These are phyloP conservation scores for Sanderia malayensis DNA, from an alignment of 30 jellyfish, hydroid and myxozoan species.

Conservation along the genomic window DNA sequence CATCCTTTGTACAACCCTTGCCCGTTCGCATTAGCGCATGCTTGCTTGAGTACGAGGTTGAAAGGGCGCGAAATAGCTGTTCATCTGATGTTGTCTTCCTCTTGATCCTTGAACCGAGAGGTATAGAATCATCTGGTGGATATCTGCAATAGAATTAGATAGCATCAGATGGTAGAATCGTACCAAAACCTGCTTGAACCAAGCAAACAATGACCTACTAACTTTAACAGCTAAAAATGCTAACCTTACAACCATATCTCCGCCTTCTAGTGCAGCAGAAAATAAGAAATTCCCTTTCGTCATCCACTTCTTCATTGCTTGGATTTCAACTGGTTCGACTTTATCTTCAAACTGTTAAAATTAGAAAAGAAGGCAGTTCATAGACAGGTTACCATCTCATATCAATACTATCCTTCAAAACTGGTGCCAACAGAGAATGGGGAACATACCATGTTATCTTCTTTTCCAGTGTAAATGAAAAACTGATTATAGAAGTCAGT, in stretches of 20 bases:
- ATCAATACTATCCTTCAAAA: too few species aligned
- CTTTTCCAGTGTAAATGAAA: conserved; percentile 24
- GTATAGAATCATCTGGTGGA: conserved; percentile 59
- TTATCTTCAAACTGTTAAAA: conserved; percentile 7
- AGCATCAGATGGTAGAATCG: too few species aligned
- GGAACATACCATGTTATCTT: conserved; percentile 50
- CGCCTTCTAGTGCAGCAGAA: conserved; percentile 89
- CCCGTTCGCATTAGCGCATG: conserved; percentile 55
- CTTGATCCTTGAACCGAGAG: conserved; percentile 32
- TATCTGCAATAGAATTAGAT: conserved; percentile 75
- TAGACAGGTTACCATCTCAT: background rate
- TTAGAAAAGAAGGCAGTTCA: background rate
- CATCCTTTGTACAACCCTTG: conserved; percentile 48
- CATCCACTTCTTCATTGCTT: conserved; percentile 86
- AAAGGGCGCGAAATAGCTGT: conserved; percentile 41
- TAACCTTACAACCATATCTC: conserved; percentile 91
- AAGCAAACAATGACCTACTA: conserved; percentile 11
- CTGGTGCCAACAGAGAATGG: too few species aligned
- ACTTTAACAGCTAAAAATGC: too few species aligned
- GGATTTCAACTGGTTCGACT: conserved; percentile 67
- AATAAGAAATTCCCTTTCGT: conserved; percentile 58
- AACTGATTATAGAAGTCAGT: conserved; percentile 66
- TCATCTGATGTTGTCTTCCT: conserved; percentile 66
- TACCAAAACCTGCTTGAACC: too few species aligned
- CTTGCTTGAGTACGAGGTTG: conserved; percentile 38